These are phyloP conservation scores for Halisarca cf. caerulea DNA, from an alignment of 37 sponge, comb jelly and placozoan species.

Conservation along the genomic window DNA sequence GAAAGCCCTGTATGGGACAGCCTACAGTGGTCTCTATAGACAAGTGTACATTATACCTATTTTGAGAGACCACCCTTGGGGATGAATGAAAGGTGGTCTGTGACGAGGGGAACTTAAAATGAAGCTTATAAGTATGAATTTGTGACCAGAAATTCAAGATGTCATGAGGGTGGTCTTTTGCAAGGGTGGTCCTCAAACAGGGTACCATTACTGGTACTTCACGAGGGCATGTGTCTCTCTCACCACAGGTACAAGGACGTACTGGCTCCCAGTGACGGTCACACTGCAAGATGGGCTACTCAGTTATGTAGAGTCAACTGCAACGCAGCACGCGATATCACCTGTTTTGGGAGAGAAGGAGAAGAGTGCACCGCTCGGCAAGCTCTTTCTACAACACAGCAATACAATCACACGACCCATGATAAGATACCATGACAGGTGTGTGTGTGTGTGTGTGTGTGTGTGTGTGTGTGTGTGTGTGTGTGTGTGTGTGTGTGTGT, in stretches of 20 bases:
- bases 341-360: not conserved
- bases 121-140: too few relatives aligned
- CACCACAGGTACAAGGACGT: conserved; percentile 30
- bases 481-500: not conserved
- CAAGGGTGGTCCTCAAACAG: too few relatives aligned
- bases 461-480: not conserved
- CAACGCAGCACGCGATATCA: not conserved
- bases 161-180: too few relatives aligned
- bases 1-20: too few relatives aligned
- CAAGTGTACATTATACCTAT: too few relatives aligned
- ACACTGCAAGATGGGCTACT: conserved; percentile 64
- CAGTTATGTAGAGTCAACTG: conserved; percentile 21
- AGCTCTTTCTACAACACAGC: conserved; percentile 71
- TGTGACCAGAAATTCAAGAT: too few relatives aligned
- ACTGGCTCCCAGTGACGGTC: conserved; percentile 83
- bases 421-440: conserved; percentile 41
- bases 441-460: not conserved
- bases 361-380: conserved; percentile 46
- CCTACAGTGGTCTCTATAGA: too few relatives aligned
- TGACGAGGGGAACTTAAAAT: too few relatives aligned
- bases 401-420: conserved; percentile 57
- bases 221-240: too few relatives aligned
- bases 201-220: too few relatives aligned
- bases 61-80: too few relatives aligned
- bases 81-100: too few relatives aligned